Conservation (phyloP, 2,113 vertebrate species). For the Epinephelus moara region DNA sequence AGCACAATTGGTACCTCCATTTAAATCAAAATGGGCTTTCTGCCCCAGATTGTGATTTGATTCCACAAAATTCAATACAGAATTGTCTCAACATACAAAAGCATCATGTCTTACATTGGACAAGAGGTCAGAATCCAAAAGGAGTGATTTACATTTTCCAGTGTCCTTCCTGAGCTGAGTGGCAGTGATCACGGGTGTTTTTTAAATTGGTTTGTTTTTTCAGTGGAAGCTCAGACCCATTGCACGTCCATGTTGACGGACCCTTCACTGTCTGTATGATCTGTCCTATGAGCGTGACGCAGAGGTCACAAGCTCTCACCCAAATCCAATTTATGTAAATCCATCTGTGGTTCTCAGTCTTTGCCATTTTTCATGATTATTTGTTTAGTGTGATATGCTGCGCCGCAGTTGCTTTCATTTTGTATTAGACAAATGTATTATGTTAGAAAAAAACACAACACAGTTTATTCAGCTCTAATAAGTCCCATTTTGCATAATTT, state of each 20-base stretch:
- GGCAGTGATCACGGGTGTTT: conserved; percentile 19
- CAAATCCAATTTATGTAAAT: conserved; percentile 72
- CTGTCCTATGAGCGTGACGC: conserved; percentile 7
- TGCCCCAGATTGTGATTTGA: conserved; percentile 21
- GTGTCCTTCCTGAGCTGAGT: conserved; percentile 14
- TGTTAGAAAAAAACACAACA: conserved; percentile 36
- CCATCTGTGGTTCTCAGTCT: conserved; percentile 58
- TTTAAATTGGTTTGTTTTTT: conserved; percentile 30
- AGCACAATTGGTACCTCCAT: conserved; percentile 32
- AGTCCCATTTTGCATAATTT: conserved; percentile 69
- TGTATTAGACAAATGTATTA: conserved; percentile 62
- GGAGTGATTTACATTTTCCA: conserved; percentile 9
- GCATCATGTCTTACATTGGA: conserved; percentile 12
- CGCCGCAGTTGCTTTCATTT: conserved; percentile 53
- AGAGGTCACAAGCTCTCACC: conserved; percentile 55
- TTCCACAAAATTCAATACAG: conserved; percentile 35
- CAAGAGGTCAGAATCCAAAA: conserved; percentile 34
- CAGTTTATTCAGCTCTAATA: conserved; percentile 68
- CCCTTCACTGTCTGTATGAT: conserved; percentile 32
- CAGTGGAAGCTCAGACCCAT: background rate
- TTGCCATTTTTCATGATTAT: conserved; percentile 57
- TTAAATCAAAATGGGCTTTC: conserved; percentile 34
- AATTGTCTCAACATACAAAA: conserved; percentile 37
- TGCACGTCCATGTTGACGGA: background rate
- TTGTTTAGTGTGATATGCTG: conserved; percentile 65